These are phyloP conservation scores for Xenentodon cancila DNA, from an alignment of 2,797 vertebrate genomes.

Conservation along the genomic window DNA sequence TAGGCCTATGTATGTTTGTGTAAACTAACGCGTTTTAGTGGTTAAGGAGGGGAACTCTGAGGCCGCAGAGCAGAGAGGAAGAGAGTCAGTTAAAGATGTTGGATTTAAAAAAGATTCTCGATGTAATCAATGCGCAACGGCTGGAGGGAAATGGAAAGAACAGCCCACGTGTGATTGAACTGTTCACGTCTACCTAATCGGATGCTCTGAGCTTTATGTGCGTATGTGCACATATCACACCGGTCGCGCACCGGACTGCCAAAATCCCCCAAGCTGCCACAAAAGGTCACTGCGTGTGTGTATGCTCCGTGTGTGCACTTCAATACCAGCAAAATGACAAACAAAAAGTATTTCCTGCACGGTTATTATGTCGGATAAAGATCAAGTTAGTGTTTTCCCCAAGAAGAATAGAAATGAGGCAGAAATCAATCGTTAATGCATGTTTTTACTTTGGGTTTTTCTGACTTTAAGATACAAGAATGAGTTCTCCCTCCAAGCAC, in stretches of 20 bases:
- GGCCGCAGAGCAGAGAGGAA: conserved; percentile 54
- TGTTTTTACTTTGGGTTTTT: conserved; percentile 33
- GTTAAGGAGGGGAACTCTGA: conserved; percentile 58
- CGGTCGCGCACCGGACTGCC: conserved; percentile 66
- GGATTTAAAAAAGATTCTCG: conserved; percentile 70
- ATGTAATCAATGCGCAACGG: conserved; percentile 75
- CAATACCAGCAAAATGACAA: conserved; percentile 49
- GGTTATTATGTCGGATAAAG: conserved; percentile 66
- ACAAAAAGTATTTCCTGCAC: conserved; percentile 59
- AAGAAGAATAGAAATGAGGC: conserved; percentile 44
- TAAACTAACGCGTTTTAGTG: conserved; percentile 24
- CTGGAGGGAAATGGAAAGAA: conserved; percentile 77
- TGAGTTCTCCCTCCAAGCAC: not conserved
- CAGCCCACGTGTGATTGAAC: conserved; percentile 74
- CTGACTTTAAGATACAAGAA: conserved; percentile 1
- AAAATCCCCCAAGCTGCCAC: conserved; percentile 80
- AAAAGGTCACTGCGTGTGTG: conserved; percentile 69
- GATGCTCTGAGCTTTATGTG: conserved; percentile 67
- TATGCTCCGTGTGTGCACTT: conserved; percentile 38
- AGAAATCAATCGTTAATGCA: conserved; percentile 53
- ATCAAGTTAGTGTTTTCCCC: conserved; percentile 68
- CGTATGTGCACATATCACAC: conserved; percentile 59
- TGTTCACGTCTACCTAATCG: conserved; percentile 72
- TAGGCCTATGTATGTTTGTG: conserved; percentile 18
- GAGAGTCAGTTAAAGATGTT: conserved; percentile 71